Conservation (phyloP, 2,797 vertebrate genomes). For the Typhlichthys subterraneus region DNA sequence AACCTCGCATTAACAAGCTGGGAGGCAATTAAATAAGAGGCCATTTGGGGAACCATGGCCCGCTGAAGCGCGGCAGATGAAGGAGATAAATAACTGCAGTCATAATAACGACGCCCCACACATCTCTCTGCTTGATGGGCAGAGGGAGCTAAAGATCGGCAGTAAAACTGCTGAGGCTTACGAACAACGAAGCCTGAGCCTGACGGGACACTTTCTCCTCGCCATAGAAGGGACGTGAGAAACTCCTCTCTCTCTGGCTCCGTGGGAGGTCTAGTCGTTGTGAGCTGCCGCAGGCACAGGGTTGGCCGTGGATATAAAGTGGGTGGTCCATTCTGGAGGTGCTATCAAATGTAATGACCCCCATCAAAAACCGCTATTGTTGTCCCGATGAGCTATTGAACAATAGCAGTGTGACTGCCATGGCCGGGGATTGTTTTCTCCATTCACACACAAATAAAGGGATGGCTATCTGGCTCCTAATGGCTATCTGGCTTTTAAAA, state of each 20-base stretch:
- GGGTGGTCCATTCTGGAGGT: slow-evolving; percentile 40
- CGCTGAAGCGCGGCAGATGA: slow-evolving; percentile 64
- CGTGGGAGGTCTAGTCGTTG: slow-evolving; percentile 37
- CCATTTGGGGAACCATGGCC: slow-evolving; percentile 63
- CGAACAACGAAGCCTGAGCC: slow-evolving; percentile 31
- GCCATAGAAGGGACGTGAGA: slow-evolving; percentile 4
- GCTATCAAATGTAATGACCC: slow-evolving; percentile 49
- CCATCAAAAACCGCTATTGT: slow-evolving; percentile 39
- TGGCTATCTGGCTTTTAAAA: slow-evolving; percentile 27
- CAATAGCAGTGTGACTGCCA: slow-evolving; percentile 26
- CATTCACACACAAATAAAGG: slow-evolving; percentile 62
- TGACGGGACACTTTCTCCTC: slow-evolving; percentile 32
- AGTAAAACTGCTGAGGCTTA: slow-evolving; percentile 39
- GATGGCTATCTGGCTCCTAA: slow-evolving; percentile 31
- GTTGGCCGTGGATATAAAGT: slow-evolving; percentile 45
- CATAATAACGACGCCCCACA: slow-evolving; percentile 34
- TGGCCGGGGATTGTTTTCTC: slow-evolving; percentile 42
- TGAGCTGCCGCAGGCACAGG: slow-evolving; percentile 39
- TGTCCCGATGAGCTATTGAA: slow-evolving; percentile 59
- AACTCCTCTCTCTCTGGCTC: neutral
- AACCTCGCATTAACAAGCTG: slow-evolving; percentile 67
- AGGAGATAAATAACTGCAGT: slow-evolving; percentile 43
- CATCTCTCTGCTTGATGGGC: slow-evolving; percentile 25
- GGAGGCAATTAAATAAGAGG: slow-evolving; percentile 74
- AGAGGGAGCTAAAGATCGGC: slow-evolving; percentile 16